A percentile compares a stretch with the other conserved stretches of the same genome.
These are phyloP conservation scores for Cyanoderma ruficeps DNA, from an alignment of 2,113 vertebrate species.

Conservation along the genomic window DNA sequence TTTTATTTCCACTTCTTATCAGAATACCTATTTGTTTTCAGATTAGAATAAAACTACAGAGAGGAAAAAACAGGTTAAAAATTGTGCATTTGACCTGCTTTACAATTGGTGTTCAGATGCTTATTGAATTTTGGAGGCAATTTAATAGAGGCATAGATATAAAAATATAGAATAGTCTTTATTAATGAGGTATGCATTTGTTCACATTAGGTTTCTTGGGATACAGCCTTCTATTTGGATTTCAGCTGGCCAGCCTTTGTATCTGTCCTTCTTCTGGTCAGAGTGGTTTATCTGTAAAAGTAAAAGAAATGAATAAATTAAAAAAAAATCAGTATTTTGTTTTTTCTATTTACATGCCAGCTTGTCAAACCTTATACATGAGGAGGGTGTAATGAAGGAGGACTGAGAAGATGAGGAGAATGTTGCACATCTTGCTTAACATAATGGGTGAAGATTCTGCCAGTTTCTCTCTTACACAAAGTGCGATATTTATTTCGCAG, in stretches of 20 bases:
- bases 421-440: neutral
- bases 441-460: neutral
- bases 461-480: neutral
- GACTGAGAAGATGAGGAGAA: neutral
- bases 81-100: neutral
- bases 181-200: neutral
- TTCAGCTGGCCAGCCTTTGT: slow-evolving; percentile 76
- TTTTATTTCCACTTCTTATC: neutral
- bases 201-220: slow-evolving; percentile 49
- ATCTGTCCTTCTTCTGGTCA: slow-evolving; percentile 57
- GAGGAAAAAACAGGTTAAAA: neutral
- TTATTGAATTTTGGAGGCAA: neutral
- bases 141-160: neutral
- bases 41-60: neutral
- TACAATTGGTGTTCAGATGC: neutral
- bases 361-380: neutral
- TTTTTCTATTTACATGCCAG: neutral
- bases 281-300: slow-evolving; percentile 74
- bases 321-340: neutral
- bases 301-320: neutral
- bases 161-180: neutral
- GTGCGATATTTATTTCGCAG: neutral
- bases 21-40: neutral
- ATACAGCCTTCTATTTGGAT: slow-evolving; percentile 79
- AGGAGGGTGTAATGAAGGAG: neutral